Evolutionary conservation across 2,888 invertebrate genomes (phyloP), one percentile per base, ranked within the genome.

Genomic region (Caenorhabditis drosophilae): DNA sequence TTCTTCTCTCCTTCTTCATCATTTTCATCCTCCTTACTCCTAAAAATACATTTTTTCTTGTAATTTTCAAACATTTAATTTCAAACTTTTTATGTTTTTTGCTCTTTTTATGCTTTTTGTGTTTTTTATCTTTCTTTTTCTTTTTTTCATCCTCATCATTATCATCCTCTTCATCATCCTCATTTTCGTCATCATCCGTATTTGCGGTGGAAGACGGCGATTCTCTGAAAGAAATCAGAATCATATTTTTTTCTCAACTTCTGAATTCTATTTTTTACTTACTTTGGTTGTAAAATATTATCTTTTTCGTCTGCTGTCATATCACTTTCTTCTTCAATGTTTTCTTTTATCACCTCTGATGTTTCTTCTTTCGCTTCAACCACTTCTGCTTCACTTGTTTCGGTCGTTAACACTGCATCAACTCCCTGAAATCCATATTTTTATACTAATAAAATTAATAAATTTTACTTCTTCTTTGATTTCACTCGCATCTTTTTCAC

Each of bases 21-120:
- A 1, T 59, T 56, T 2, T 34, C 48, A n/a, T 58, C 54, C 1
- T 45, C 36, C 7, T 45, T 26, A 31, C 38, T 36, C 35, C 50
- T 48, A 6, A 25, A 18, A 7, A 35, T 35, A 34, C 38, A 35
- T 18, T 12, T 42, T 31, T 36, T 42, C 18, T 40, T 47, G 18
- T 27, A 45, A 22, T 38, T 42, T 26, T 12, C 27, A 16, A 59
- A 59, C 38, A 16, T 46, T 16, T 46, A 46, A n/a, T 46, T 12
- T 3, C 46, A 26, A 50, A 18, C 26, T 67, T 63, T 48, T 66
- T 71, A 42, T 53, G 48, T 52, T 73, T 75, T 26, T 75, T 67
- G 47, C 25, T 48, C 38, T 71, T 67, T 53, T 71, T 75, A n/a
- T 67, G 62, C 50, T 75, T 75, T 47, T 73, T 73, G 11, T 70